Percentiles rank a stretch among this genome's conserved stretches.
Conservation (phyloP, 2,113 vertebrate species). For the Podarcis raffonei region DNA sequence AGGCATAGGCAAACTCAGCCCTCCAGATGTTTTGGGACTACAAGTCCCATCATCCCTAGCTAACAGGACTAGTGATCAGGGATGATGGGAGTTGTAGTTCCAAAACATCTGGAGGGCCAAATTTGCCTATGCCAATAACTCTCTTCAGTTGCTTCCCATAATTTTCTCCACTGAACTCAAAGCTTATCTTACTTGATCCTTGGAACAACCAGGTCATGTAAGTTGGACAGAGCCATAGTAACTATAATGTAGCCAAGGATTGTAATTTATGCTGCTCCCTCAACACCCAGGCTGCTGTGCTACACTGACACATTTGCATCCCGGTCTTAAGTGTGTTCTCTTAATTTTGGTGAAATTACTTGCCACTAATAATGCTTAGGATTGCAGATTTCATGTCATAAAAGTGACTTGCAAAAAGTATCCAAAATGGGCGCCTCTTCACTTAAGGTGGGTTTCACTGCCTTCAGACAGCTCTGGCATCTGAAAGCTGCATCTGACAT, state of each 20-base stretch:
- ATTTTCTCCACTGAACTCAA: not conserved
- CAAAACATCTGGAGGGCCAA: no score
- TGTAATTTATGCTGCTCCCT: not conserved
- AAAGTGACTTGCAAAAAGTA: not conserved
- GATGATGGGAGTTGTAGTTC: no score
- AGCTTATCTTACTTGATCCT: not conserved
- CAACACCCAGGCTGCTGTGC: not conserved
- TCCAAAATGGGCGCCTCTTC: not conserved
- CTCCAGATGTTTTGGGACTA: no score
- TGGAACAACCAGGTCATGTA: not conserved
- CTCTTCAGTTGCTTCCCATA: not conserved
- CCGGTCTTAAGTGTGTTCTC: not conserved
- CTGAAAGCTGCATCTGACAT: not conserved
- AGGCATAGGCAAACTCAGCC: no score
- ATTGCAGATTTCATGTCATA: not conserved
- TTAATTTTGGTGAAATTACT: not conserved
- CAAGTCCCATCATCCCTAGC: no score
- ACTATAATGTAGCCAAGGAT: not conserved
- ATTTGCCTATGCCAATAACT: no score
- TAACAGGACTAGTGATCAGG: no score
- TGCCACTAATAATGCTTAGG: not conserved
- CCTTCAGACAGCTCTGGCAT: not conserved
- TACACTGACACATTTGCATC: not conserved
- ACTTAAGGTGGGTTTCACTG: not conserved
- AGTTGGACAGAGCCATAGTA: not conserved